Base-by-base conservation (phyloP, 2,888 invertebrate species). In the Zygogramma bicolorata region DNA sequence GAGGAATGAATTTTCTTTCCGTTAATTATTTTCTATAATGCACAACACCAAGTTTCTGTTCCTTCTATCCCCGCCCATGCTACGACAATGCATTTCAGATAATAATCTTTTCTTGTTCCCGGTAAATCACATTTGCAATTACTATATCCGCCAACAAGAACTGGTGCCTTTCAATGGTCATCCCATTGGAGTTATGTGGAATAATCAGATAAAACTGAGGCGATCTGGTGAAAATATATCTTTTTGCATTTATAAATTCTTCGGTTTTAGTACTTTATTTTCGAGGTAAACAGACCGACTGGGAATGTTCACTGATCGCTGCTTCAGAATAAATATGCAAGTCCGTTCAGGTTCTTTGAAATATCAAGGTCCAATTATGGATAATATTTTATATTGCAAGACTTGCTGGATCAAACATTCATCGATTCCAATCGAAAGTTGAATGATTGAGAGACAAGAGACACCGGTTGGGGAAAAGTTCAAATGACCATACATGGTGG, bases 81-180 rank as follows among this genome's bases (percentile, higher is more conserved):
- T 53, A 53, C 53, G 27, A 27, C 53, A 53, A 53, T 53, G 53
- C 27, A 15, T 53, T 53, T 53, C 6, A n/a, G 81, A 81, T 81
- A 79, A 70, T 58, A 71, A 81, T 81, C 81, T 77, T 75, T 74
- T 70, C 71, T 68, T 65, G 70, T 71, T 75, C 59, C 73, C 74
- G 74, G 76, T 76, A 76, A 74, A 79, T 79, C 79, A 80, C 80
- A 80, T 80, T 80, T 80, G 80, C 80, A 79, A 80, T 80, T 79
- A 79, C 76, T 76, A 80, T 78, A 73, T 72, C 63, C 68, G 61
- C 58, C 59, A 68, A 65, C 76, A 74, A 79, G 76, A 79, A 77
- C 77, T 76, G 77, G 76, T 74, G 77, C 75, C 73, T 68, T 68
- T 72, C 65, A 71, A 67, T 69, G 75, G 65, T 72, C 72, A 71